Base-by-base conservation (phyloP, 2,888 invertebrate species). In the Pyrrhosoma nymphula region DNA sequence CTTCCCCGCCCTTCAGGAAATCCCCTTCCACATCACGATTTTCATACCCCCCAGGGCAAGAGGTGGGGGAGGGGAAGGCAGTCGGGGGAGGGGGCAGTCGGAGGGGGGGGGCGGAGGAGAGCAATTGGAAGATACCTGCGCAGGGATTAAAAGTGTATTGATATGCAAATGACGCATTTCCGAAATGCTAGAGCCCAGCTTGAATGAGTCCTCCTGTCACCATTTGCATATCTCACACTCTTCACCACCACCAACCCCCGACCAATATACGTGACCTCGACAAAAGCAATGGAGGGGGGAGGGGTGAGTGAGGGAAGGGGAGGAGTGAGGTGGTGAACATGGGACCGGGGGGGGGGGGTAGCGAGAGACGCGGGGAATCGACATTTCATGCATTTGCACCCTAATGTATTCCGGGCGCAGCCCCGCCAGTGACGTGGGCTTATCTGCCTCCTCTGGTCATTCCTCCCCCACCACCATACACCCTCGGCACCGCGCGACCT, bases 221-320 rank as follows among this genome's bases (percentile, higher is more conserved):
- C 93, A 93, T 93, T 93, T 93, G 93, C 93, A 93, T 93, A 93
- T 93, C 93, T 91, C 91, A 91, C 91, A 91, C 91, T 91, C 91
- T 93, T 93, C 93, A 47, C 63, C 93, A 26, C 69, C 69, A 2
- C 69, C n/a, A 6, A 14, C 63, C 63, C 23, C 63, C 63, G 4
- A 20, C 91, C 91, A 20, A 91, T 91, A 91, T 91, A 93, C 93
- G 93, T 93, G 93, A 93, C 93, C 93, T 55, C 75, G 75, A 75
- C 75, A 55, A 75, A 93, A 93, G 63, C 39, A 55, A 56, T 35
- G 91, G 91, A 47, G 6, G 82, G 89, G 20, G 88, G 39, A 18
- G 39, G 8, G 47, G 18, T 20, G 63, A 60, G 35, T 18, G 47
- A 91, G 69, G 47, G 69, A 75, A 26, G 63, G 60, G 18, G 23